Percentiles rank a stretch among this genome's conserved stretches.
Conservation (phyloP, 1,140 invertebrate species). For the Galendromus occidentalis region DNA sequence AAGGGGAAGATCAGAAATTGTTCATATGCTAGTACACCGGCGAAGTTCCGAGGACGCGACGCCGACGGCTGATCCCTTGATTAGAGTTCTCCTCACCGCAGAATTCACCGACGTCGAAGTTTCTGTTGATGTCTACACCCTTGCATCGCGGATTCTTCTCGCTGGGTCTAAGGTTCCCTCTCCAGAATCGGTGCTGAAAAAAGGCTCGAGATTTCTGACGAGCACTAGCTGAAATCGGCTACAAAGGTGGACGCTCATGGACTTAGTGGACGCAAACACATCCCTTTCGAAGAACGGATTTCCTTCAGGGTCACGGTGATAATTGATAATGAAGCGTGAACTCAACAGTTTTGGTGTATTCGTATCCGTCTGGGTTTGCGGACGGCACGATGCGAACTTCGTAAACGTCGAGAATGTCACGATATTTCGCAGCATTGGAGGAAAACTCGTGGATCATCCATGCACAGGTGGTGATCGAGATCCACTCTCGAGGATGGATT, state of each 20-base stretch:
- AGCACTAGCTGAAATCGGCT: too few species aligned
- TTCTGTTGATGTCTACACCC: slow-evolving; percentile 16
- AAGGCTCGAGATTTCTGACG: too few species aligned
- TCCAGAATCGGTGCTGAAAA: slow-evolving; percentile 18
- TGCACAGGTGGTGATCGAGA: slow-evolving; percentile 19
- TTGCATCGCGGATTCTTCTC: slow-evolving; percentile 11
- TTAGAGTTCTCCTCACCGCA: slow-evolving; percentile 13
- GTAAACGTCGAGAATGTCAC: slow-evolving; percentile 13
- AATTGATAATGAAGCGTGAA: neutral
- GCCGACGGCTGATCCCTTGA: too few species aligned
- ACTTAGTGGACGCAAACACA: too few species aligned
- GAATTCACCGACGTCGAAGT: slow-evolving; percentile 16
- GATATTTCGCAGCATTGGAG: neutral
- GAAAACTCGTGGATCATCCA: slow-evolving; percentile 20
- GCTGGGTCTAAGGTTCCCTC: slow-evolving; percentile 19
- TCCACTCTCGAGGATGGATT: slow-evolving; percentile 22
- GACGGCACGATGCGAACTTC: slow-evolving; percentile 23
- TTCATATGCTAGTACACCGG: too few species aligned
- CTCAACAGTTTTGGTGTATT: slow-evolving; percentile 16
- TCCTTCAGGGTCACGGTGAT: too few species aligned
- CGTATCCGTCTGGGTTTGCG: slow-evolving; percentile 19
- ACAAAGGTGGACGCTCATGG: too few species aligned
- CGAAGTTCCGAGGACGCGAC: too few species aligned
- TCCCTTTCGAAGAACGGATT: too few species aligned
- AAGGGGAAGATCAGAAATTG: too few species aligned